phyloP scores from a whole-genome alignment of 2,797 vertebrate species.

The Peromyscus melanophrys region DNA sequence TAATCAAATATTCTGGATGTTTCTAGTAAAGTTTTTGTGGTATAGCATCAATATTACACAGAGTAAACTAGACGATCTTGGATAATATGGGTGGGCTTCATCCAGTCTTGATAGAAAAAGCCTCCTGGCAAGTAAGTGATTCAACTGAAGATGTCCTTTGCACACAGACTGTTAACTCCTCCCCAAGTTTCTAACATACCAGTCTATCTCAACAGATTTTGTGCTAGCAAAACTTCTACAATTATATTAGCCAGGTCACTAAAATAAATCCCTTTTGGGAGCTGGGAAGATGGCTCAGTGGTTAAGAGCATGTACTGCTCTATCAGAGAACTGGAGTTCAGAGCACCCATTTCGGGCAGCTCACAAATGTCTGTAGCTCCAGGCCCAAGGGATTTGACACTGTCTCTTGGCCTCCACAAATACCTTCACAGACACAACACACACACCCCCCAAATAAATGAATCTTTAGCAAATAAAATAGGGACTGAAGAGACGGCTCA shows the following conservation, averaged over 20 bases:
- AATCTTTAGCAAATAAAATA: background rate
- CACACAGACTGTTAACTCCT: background rate
- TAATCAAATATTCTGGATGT: slow-evolving; percentile 48
- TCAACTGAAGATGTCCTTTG: background rate
- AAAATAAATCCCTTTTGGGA: background rate
- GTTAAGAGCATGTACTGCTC: background rate
- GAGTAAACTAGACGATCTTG: background rate
- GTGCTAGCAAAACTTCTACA: background rate
- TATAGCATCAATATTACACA: background rate
- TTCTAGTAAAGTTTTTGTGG: background rate
- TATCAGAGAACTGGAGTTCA: background rate
- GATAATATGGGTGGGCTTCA: background rate
- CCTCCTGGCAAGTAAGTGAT: background rate
- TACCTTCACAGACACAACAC: background rate
- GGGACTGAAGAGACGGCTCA: too few relatives aligned
- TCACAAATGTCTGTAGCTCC: background rate
- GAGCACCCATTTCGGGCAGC: background rate
- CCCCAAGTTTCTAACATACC: background rate
- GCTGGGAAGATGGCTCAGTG: background rate
- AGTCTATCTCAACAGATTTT: background rate
- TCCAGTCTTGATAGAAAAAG: background rate
- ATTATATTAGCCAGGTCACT: background rate
- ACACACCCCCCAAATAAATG: background rate
- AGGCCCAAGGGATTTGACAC: background rate
- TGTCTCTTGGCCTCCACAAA: background rate